Evolutionary conservation across 2,113 vertebrate genomes (phyloP), one percentile per base, ranked within the genome.

Genomic region (Vulpes vulpes): DNA sequence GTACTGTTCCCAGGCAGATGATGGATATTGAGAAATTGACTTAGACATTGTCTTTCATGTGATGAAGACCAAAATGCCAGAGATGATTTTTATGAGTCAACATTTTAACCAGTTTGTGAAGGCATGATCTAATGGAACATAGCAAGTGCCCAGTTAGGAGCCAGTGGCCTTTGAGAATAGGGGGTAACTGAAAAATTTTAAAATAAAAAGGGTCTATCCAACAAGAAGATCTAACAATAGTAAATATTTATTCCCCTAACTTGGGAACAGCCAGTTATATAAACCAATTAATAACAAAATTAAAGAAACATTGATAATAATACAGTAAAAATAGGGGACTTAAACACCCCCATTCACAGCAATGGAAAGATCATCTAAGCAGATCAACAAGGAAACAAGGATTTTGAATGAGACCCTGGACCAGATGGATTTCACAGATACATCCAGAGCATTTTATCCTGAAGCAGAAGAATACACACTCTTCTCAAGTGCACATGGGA

Each of bases 21-120:
- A 89, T 85, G 15, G 15, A 15, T 32, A 85, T 51, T 82, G 59
- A 87, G 92, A 96, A 95, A 88, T 51, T 69, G 57, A 95, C n/a
- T 95, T 35, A 86, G 25, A 87, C 32, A 64, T 53, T 85, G 8
- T 82, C 64, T 88, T 93, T 87, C 74, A n/a, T 57, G 53, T 43
- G 32, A 88, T 49, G 17, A 93, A 95, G 87, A 71, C 62, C 74
- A 87, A 95, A 89, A 88, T 95, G 62, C 87, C 79, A 95, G 32
- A 87, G 22, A 12, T 80, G 30, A 92, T 16, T 86, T 65, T 23
- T 71, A 22, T 74, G 55, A 86, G 87, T 89, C 82, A 95, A 49
- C 35, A 87, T 89, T 97, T 96, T 55, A 89, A 76, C 30, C 11
- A 59, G 38, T 94, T 35, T 60, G 35, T 93, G 38, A 97, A 43